Evolutionary conservation across 2,797 vertebrate species (phyloP), one percentile per base, ranked within the genome.

Genomic region (Cryptoblepharus egeriae): DNA sequence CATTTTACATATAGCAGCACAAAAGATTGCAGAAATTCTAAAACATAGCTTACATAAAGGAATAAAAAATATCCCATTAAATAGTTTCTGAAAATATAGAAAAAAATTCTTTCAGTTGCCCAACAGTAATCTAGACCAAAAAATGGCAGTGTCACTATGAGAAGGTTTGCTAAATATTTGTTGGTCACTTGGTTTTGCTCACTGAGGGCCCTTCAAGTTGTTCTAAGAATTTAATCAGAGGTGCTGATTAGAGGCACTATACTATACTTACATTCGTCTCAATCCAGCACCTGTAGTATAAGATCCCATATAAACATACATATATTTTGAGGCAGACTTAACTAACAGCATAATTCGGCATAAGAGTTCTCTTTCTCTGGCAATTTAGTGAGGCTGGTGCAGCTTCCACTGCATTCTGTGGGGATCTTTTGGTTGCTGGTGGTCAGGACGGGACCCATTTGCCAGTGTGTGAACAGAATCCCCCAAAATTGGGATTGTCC

Each of bases 1-100:
- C 78, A 8, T 67, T 55, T 76, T 55, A 83, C 11, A 86, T 87
- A 79, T 71, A 89, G 87, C 74, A 85, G 39, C 37, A 80, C 10
- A 79, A 74, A 84, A 35, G 1, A 70, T 4, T 9, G 35, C 11
- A 35, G 20, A 84, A 82, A 7, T 81, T 85, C 24, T 8, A 79
- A 87, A 60, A 13, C 5, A 71, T 73, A 15, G 83, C 67, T 7
- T 75, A 88, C 89, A 90, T 90, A 75, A 90, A 85, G 61, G 84
- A 67, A 60, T 61, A 28, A 61, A 28, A 61, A 88, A 92, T 86
- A 37, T 89, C 58, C 87, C 75, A 83, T 89, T 85, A 75, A 72
- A 85, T 75, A 77, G 26, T 84, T 76, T 84, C 11, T 55, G 73
- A 84, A 88, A 90, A 85, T 57, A 79, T 88, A 84, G 55, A 87